Percentiles rank a stretch among this genome's conserved stretches.
Evolutionary conservation across 1,140 invertebrate genomes (phyloP).

Genomic region (Euwallacea similis): DNA sequence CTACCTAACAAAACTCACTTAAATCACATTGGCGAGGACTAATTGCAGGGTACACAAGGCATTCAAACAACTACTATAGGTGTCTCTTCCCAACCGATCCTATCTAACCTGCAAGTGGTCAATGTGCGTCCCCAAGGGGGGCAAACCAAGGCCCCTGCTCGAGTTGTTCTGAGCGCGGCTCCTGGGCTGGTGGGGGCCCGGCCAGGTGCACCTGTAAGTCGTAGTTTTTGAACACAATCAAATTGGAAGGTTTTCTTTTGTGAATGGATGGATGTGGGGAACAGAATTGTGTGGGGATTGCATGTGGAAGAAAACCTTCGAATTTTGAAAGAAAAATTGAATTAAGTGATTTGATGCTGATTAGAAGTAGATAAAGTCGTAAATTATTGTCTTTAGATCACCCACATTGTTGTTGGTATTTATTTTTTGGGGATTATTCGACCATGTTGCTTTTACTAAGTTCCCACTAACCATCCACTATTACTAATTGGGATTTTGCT

Average conservation of each 20-base stretch:
- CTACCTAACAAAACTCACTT: neutral
- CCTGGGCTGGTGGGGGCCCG: constrained; percentile 79
- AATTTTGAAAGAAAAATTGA: no score
- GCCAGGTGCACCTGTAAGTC: constrained; percentile 77
- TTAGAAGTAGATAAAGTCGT: no score
- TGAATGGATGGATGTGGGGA: no score
- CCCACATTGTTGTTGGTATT: neutral
- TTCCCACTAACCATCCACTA: constrained; percentile 21
- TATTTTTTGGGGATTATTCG: neutral
- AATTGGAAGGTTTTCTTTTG: no score
- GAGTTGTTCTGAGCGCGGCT: constrained; percentile 77
- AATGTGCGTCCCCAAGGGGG: constrained; percentile 76
- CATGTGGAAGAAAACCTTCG: no score
- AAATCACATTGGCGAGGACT: constrained; percentile 23
- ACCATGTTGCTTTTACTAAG: constrained; percentile 11
- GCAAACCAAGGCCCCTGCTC: constrained; percentile 70
- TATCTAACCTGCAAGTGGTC: constrained; percentile 80
- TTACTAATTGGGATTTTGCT: neutral
- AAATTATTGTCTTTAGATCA: neutral
- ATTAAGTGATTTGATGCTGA: no score
- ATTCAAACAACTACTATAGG: constrained; percentile 30
- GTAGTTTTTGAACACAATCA: constrained; percentile 10
- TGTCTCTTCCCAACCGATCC: constrained; percentile 56
- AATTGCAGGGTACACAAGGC: constrained; percentile 36
- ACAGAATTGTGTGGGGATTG: no score